Evolutionary conservation across 1,140 invertebrate species (phyloP).

Genomic region (Rhagoletis pomonella): DNA sequence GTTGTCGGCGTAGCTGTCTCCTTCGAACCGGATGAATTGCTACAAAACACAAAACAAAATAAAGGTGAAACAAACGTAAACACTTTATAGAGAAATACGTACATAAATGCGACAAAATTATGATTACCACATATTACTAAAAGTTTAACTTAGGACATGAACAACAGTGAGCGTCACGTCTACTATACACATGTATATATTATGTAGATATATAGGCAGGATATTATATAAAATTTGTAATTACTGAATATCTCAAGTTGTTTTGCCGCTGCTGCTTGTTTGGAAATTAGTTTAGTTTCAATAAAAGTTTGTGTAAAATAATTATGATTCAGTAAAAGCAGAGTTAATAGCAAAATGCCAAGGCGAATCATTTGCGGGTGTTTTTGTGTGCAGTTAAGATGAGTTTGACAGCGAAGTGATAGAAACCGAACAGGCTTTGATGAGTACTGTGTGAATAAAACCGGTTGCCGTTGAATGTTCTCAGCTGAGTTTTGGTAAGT

Average conservation of each 20-base stretch:
- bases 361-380: neutral
- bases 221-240: conserved; percentile 35
- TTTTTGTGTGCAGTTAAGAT: neutral
- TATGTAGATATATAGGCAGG: neutral
- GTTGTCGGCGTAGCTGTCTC: conserved; percentile 69
- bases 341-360: neutral
- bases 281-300: conserved; percentile 39
- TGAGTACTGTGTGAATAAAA: conserved; percentile 14
- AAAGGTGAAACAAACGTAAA: neutral
- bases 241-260: conserved; percentile 37
- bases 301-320: conserved; percentile 34
- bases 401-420: neutral
- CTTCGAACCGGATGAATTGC: conserved; percentile 73
- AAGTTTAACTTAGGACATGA: neutral
- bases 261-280: conserved; percentile 18
- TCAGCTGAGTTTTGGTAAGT: conserved; percentile 22
- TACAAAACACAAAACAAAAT: conserved; percentile 59
- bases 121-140: neutral
- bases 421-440: neutral
- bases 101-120: neutral
- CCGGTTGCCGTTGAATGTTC: neutral
- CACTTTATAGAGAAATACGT: neutral
- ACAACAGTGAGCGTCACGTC: neutral
- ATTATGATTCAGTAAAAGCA: conserved; percentile 6
- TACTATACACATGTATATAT: neutral